Evolutionary conservation across 2,888 invertebrate genomes (phyloP).

Genomic region (Hypomecis atomaria): DNA sequence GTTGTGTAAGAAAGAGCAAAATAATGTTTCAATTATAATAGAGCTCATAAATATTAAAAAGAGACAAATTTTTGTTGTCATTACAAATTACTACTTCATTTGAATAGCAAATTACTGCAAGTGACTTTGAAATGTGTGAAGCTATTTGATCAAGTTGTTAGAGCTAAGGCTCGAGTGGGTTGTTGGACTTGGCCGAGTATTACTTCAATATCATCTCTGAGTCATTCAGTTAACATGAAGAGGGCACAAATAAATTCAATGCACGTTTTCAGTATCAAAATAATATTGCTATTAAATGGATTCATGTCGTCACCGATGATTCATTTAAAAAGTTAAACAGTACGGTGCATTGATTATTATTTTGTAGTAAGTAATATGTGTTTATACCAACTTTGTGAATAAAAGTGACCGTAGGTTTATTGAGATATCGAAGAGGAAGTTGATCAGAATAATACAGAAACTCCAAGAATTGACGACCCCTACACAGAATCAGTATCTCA

Average conservation of each 20-base stretch:
- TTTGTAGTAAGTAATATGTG: not conserved
- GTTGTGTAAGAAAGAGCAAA: too few species aligned
- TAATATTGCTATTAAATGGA: not conserved
- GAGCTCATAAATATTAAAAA: too few species aligned
- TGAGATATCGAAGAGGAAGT: constrained; percentile 36
- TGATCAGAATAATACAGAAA: constrained; percentile 36
- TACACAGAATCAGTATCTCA: constrained; percentile 3
- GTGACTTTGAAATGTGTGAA: not conserved
- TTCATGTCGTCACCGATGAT: not conserved
- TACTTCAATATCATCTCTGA: constrained; percentile 37
- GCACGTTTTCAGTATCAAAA: not conserved
- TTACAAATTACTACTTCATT: too few species aligned
- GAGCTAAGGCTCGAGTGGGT: constrained; percentile 18
- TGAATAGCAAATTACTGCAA: not conserved
- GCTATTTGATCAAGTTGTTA: constrained; percentile 25
- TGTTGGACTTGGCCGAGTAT: constrained; percentile 32
- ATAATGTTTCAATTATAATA: too few species aligned
- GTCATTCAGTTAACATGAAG: constrained; percentile 37
- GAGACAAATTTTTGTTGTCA: too few species aligned
- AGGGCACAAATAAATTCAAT: constrained; percentile 23
- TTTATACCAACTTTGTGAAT: not conserved
- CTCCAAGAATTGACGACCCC: constrained; percentile 5
- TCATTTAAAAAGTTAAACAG: not conserved
- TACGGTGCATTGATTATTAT: not conserved
- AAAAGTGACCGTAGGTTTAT: too few species aligned